A percentile compares a stretch with the other conserved stretches of the same genome.
phyloP scores from a whole-genome alignment of 2,797 vertebrate genomes.

The Phylloscopus collybita region DNA sequence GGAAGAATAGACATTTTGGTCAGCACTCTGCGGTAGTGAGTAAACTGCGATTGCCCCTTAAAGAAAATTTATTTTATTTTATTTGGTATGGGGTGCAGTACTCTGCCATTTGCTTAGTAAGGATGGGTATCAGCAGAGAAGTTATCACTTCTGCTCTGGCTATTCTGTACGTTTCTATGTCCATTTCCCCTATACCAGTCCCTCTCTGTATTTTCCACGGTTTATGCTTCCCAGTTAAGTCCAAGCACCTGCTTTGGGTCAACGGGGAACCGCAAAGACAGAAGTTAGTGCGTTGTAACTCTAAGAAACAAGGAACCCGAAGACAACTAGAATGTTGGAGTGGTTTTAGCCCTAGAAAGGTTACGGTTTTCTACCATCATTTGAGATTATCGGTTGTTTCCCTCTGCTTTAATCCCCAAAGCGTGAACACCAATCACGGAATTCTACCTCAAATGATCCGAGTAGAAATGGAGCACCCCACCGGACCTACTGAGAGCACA shows the following conservation, averaged over 20 bases:
- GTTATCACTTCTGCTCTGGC: neutral
- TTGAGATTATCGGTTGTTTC: slow-evolving; percentile 34
- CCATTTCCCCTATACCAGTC: neutral
- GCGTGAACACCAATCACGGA: neutral
- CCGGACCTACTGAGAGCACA: slow-evolving; percentile 31
- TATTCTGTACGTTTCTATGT: neutral
- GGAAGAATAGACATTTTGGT: neutral
- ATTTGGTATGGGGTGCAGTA: neutral
- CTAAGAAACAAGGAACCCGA: neutral
- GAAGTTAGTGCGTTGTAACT: neutral
- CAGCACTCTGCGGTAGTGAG: neutral
- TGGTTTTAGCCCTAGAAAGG: slow-evolving; percentile 31
- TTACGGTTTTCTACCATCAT: neutral
- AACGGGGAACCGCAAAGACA: neutral
- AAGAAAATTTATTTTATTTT: neutral
- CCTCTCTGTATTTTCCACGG: neutral
- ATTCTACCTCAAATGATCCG: slow-evolving; percentile 32
- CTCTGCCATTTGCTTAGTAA: neutral
- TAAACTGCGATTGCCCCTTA: neutral
- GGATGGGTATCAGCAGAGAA: neutral
- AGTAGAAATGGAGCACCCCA: slow-evolving; percentile 33
- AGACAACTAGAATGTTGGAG: neutral
- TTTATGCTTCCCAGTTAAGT: neutral
- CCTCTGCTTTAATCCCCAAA: slow-evolving; percentile 32
- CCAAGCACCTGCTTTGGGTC: neutral